Conservation (phyloP, 2,113 vertebrate species). For the Limanda limanda region DNA sequence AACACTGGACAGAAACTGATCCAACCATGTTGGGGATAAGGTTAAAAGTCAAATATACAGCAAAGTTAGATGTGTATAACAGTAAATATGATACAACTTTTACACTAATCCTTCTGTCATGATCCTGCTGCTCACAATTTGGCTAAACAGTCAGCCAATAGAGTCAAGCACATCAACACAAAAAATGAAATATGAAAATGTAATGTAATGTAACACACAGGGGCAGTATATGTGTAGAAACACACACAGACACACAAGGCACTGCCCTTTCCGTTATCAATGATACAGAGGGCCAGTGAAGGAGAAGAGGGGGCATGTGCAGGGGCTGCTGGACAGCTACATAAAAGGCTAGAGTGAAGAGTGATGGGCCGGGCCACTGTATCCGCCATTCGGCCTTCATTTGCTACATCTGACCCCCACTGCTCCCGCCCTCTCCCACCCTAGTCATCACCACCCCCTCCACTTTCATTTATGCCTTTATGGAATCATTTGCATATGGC, state of each 20-base stretch:
- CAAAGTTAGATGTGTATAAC: too few species aligned
- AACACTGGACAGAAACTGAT: neutral
- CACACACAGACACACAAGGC: neutral
- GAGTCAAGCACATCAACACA: neutral
- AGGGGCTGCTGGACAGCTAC: slow-evolving; percentile 66
- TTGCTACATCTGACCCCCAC: slow-evolving; percentile 57
- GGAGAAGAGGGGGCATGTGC: slow-evolving; percentile 64
- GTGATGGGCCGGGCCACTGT: slow-evolving; percentile 64
- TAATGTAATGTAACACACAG: too few species aligned
- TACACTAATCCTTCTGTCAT: too few species aligned
- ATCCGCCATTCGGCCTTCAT: slow-evolving; percentile 40
- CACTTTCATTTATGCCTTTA: slow-evolving; percentile 63
- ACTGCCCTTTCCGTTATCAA: slow-evolving; percentile 67
- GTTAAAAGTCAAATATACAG: too few species aligned
- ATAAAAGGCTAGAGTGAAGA: slow-evolving; percentile 83
- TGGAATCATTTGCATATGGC: slow-evolving; percentile 80
- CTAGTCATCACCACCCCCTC: slow-evolving; percentile 14
- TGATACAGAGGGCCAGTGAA: slow-evolving; percentile 66
- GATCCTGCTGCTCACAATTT: too few species aligned
- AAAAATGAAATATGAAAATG: too few species aligned
- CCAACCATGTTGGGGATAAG: too few species aligned
- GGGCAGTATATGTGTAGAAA: neutral
- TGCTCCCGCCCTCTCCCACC: slow-evolving; percentile 17
- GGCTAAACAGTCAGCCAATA: neutral
- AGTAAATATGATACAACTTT: too few species aligned